These are phyloP conservation scores for Aurelia coerulea DNA, from an alignment of 30 jellyfish, hydroid and myxozoan species.

Conservation along the genomic window DNA sequence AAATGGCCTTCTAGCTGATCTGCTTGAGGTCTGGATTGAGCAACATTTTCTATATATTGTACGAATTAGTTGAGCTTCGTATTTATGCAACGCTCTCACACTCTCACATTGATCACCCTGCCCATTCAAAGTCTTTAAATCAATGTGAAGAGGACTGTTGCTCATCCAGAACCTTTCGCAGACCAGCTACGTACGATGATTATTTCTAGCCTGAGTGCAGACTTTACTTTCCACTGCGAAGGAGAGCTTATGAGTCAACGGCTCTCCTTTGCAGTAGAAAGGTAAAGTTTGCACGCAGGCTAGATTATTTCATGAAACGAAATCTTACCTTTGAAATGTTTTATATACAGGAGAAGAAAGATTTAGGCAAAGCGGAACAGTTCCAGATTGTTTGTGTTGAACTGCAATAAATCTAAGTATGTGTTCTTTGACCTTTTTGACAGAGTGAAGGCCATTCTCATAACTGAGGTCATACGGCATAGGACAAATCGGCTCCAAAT, in stretches of 20 bases:
- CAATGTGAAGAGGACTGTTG: not conserved
- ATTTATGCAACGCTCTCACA: too few relatives aligned
- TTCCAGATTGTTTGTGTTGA: conserved; percentile 85
- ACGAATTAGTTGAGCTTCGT: too few relatives aligned
- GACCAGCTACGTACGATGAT: too few relatives aligned
- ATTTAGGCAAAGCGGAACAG: conserved; percentile 90
- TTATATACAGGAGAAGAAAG: conserved; percentile 94
- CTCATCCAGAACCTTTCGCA: too few relatives aligned
- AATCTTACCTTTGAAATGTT: conserved; percentile 89
- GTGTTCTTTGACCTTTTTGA: conserved; percentile 83
- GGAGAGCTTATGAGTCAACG: not conserved
- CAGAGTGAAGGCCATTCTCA: conserved; percentile 87
- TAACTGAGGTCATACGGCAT: conserved; percentile 82
- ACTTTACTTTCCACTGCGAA: not conserved
- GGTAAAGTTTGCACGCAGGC: conserved; percentile 2
- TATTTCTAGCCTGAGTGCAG: not conserved
- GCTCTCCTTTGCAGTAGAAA: not conserved
- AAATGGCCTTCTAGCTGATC: too few relatives aligned
- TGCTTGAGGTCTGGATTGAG: too few relatives aligned
- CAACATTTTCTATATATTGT: too few relatives aligned
- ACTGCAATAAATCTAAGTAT: conserved; percentile 75
- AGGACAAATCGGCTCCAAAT: conserved; percentile 85
- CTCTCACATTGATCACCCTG: too few relatives aligned
- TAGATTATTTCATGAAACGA: not conserved
- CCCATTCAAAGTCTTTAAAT: too few relatives aligned